Conservation (phyloP, 2,888 invertebrate species). For the Tillus elongatus region DNA sequence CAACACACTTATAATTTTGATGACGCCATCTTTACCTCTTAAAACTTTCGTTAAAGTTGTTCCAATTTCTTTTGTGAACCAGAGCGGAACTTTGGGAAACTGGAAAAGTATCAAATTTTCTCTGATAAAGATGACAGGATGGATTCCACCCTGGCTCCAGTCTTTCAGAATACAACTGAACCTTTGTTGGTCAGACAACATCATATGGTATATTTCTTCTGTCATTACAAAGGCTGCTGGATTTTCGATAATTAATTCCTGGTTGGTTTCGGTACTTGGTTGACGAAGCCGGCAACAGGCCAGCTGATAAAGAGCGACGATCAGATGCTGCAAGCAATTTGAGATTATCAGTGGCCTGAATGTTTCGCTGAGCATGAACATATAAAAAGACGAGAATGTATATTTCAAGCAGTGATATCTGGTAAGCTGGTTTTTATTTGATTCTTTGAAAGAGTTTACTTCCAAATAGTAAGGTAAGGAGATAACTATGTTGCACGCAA, state of each 20-base stretch:
- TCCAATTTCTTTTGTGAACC: conserved; percentile 54
- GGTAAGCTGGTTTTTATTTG: too few species aligned
- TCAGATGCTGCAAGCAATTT: conserved; percentile 50
- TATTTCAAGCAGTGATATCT: conserved; percentile 44
- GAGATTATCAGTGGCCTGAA: conserved; percentile 50
- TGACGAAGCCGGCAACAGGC: conserved; percentile 57
- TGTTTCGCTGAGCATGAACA: conserved; percentile 44
- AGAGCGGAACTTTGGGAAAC: conserved; percentile 47
- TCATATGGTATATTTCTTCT: conserved; percentile 44
- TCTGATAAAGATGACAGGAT: conserved; percentile 54
- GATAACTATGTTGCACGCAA: too few species aligned
- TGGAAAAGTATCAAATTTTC: conserved; percentile 61
- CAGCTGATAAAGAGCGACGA: conserved; percentile 62
- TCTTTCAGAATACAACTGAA: conserved; percentile 39
- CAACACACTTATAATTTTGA: conserved; percentile 55
- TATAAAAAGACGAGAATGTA: conserved; percentile 45
- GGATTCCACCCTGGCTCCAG: conserved; percentile 48
- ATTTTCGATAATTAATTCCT: conserved; percentile 22
- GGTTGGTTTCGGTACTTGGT: too few species aligned
- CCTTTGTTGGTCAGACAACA: conserved; percentile 42
- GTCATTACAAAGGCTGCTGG: conserved; percentile 46
- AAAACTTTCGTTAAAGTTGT: conserved; percentile 53
- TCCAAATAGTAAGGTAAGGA: conserved; percentile 26
- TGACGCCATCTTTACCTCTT: conserved; percentile 53
- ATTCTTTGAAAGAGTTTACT: conserved; percentile 12